Evolutionary conservation across 2,797 vertebrate species (phyloP), one percentile per base, ranked within the genome.

Genomic region (Balearica regulorum): DNA sequence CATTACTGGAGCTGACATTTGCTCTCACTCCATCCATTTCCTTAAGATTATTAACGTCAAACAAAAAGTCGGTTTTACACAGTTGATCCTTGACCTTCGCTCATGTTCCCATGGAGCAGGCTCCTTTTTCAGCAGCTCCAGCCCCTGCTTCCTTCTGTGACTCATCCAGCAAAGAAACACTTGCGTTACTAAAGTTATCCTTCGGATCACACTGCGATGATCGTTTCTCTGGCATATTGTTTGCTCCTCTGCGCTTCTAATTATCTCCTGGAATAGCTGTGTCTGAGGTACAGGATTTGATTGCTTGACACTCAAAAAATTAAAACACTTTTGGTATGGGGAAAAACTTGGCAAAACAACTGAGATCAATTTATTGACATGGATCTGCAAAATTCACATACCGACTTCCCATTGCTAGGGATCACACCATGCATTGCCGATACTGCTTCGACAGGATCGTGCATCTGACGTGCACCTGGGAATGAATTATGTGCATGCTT

Each of bases 21-120:
- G 94, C 86, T 95, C 92, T 94, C 87, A 72, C 90, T 96, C 94
- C 72, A 93, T 92, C 91, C 68, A 93, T 96, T 94, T 95, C 91
- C 89, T 97, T 90, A 83, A 87, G 92, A 95, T 96, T 96, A 97
- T 96, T 87, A 95, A 94, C 62, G 0, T 95, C 91, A 97, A 97
- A 97, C 95, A 95, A 88, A 91, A 90, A 94, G 82, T 73, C 12
- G 2, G 85, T 96, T 96, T 95, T 83, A 75, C 80, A 90, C 70
- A 80, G 93, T 93, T 81, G 91, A 96, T 96, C 93, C 92, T 87
- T 90, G 95, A 93, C 94, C 91, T 96, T 94, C 54, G 1, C 87
- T 93, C 72, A 3, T 70, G 95, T 83, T 96, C 90, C 90, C 90
- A 85, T 72, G 89, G 80, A 96, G 80, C 89, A 93, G 44, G 49